phyloP scores from a whole-genome alignment of 1,140 invertebrate species.

The Drosophila simulans region DNA sequence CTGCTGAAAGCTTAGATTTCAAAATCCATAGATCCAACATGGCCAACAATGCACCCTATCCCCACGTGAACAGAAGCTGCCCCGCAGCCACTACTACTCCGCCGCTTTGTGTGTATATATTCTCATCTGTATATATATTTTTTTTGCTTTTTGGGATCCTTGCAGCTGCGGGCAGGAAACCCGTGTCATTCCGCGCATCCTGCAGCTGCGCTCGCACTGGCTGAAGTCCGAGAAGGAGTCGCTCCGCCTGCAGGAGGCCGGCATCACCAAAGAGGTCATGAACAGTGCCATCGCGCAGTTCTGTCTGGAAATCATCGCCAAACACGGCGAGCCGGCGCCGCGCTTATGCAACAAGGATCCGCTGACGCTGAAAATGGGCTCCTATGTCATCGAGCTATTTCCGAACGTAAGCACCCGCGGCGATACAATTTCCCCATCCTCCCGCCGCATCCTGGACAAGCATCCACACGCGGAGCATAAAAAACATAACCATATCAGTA shows the following conservation, averaged over 20 bases:
- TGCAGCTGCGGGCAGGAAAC: slow-evolving; percentile 98
- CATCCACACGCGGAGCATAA: not conserved
- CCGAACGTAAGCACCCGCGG: slow-evolving; percentile 86
- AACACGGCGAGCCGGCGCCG: slow-evolving; percentile 96
- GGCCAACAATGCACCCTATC: not conserved
- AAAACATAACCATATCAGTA: slow-evolving; percentile 9
- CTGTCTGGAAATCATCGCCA: slow-evolving; percentile 97
- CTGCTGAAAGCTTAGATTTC: not conserved
- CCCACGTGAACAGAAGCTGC: slow-evolving; percentile 4
- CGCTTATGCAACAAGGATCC: slow-evolving; percentile 99
- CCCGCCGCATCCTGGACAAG: not conserved
- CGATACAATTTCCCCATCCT: slow-evolving; percentile 3
- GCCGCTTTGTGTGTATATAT: not conserved
- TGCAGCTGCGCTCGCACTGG: slow-evolving; percentile 97
- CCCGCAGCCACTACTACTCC: slow-evolving; percentile 24
- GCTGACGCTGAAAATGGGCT: slow-evolving; percentile 97
- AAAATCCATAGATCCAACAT: too few species aligned
- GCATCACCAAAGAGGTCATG: slow-evolving; percentile 95
- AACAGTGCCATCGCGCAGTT: slow-evolving; percentile 98
- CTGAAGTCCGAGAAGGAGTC: slow-evolving; percentile 96
- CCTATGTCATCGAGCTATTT: slow-evolving; percentile 91
- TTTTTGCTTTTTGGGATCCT: slow-evolving; percentile 50
- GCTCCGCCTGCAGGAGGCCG: slow-evolving; percentile 95
- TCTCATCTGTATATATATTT: not conserved
- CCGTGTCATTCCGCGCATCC: slow-evolving; percentile 96